Conservation (phyloP, 1,140 invertebrate species). For the Muscidifurax raptorellus region DNA sequence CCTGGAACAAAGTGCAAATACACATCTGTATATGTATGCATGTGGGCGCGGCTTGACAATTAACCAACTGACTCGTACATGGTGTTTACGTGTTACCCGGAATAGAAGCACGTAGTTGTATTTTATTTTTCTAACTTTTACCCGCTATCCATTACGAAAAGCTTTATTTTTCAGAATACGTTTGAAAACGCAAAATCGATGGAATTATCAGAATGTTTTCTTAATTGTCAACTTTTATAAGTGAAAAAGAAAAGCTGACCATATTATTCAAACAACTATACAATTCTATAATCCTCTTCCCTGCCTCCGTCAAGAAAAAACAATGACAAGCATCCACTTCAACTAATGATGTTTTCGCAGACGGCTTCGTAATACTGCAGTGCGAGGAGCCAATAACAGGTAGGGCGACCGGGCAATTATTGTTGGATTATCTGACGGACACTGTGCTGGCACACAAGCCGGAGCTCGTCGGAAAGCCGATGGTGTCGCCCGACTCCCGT, state of each 20-base stretch:
- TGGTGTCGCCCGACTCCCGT: constrained; percentile 84
- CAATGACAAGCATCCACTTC: no score
- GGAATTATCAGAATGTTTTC: no score
- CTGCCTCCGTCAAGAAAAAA: no score
- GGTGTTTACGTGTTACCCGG: background rate
- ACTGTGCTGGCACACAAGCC: constrained; percentile 82
- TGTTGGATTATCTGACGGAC: constrained; percentile 87
- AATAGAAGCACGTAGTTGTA: background rate
- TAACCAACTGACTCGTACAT: background rate
- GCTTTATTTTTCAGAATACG: no score
- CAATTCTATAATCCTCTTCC: no score
- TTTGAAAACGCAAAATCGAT: no score
- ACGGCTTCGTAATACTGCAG: constrained; percentile 84
- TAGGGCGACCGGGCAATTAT: constrained; percentile 81
- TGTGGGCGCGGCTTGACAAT: constrained; percentile 17
- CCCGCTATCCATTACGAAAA: no score
- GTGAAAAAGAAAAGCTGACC: background rate
- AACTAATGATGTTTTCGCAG: constrained; percentile 70
- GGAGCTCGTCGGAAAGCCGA: constrained; percentile 80
- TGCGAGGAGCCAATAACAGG: constrained; percentile 82
- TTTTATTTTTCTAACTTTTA: background rate
- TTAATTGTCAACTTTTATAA: background rate
- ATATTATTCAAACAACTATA: no score
- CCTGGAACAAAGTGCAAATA: constrained; percentile 3
- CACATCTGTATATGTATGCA: background rate